These are phyloP conservation scores for Ascidia mentula DNA, from an alignment of 23 tunicate genomes.

Conservation along the genomic window DNA sequence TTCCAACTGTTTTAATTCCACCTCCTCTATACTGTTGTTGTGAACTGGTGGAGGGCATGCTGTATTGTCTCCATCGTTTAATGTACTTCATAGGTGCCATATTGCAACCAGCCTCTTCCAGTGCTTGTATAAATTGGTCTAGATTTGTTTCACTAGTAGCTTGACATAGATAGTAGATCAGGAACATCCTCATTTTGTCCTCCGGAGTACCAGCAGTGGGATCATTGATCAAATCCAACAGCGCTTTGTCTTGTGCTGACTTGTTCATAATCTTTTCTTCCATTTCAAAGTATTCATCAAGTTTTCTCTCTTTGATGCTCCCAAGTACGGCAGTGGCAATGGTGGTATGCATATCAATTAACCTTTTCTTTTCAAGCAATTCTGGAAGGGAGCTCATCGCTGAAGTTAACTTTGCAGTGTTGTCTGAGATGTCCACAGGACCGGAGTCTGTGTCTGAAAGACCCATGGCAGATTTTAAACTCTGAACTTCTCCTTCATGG, in stretches of 20 bases:
- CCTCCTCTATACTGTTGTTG: slow-evolving; percentile 74
- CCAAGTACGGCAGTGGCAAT: slow-evolving; percentile 89
- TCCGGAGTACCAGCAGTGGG: slow-evolving; percentile 60
- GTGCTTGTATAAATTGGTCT: slow-evolving; percentile 69
- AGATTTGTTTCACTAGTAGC: slow-evolving; percentile 29
- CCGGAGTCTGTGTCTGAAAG: slow-evolving; percentile 66
- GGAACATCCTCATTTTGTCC: slow-evolving; percentile 79
- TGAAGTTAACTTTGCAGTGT: slow-evolving; percentile 86
- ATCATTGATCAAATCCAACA: slow-evolving; percentile 77
- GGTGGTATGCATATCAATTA: slow-evolving; percentile 95
- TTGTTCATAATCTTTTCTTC: slow-evolving; percentile 92
- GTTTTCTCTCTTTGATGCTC: slow-evolving; percentile 84
- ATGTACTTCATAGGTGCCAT: slow-evolving; percentile 68
- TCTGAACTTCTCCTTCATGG: slow-evolving; percentile 89
- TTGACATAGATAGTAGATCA: slow-evolving; percentile 75
- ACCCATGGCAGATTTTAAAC: slow-evolving; percentile 88
- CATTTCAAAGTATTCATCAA: slow-evolving; percentile 93
- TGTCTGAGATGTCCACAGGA: slow-evolving; percentile 93
- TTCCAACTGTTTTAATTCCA: slow-evolving; percentile 89
- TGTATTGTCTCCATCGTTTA: slow-evolving; percentile 90
- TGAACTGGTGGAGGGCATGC: slow-evolving; percentile 37
- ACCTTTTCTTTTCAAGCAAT: slow-evolving; percentile 85
- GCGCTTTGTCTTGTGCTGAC: slow-evolving; percentile 56
- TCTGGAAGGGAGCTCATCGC: slow-evolving; percentile 91
- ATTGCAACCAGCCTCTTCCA: slow-evolving; percentile 71